Evolutionary conservation across 35 echinoderm and acorn worm genomes (phyloP), one percentile per base, ranked within the genome.

Genomic region (Apostichopus parvimensis): DNA sequence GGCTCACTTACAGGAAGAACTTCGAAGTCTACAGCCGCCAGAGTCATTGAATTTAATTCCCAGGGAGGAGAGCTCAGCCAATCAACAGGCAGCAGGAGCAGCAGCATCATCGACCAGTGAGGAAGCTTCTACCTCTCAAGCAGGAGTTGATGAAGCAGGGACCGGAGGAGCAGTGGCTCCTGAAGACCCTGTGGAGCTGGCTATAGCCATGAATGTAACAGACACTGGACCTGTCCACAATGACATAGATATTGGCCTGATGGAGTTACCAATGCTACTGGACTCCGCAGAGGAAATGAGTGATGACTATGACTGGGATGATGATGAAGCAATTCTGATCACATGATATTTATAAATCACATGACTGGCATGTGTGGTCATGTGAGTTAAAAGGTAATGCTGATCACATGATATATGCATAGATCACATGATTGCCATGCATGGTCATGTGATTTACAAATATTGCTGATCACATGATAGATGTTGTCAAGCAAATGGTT

Each of bases 1-100:
- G 53, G 97, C 97, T 14, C 93, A 94, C 60, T 82, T 99, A 21
- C 79, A 93, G 26, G 97, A 99, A 82, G 97, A 99, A 62, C 77
- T 99, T 4, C 89, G 53, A 7, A 99, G 94, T 88, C 90, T 99
- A 17, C 92, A 98, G 77, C 95, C 95, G 77, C 95, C 95, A 28
- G 93, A 96, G 7, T 68, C 81, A 53, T 54, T 96, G 4, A 87
- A 85, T 18, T 18, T 52, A 34, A 11, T 22, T 7, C 11, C 84
- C 6, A 59, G 21, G n/a, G 89, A 79, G 26, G 73, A 78, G 18
- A 78, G 8, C 6, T 22, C 60, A 12, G 28, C n/a, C 26, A 22
- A 25, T 53, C 24, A 23, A 3, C 26, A 12, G 12, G 45, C 24
- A 13, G 53, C 20, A 77, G 13, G 25, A 68, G 14, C n/a, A 5